A percentile compares a stretch with the other conserved stretches of the same genome.
Conservation (phyloP, 2,888 invertebrate genomes). For the Mycalesis mineus region DNA sequence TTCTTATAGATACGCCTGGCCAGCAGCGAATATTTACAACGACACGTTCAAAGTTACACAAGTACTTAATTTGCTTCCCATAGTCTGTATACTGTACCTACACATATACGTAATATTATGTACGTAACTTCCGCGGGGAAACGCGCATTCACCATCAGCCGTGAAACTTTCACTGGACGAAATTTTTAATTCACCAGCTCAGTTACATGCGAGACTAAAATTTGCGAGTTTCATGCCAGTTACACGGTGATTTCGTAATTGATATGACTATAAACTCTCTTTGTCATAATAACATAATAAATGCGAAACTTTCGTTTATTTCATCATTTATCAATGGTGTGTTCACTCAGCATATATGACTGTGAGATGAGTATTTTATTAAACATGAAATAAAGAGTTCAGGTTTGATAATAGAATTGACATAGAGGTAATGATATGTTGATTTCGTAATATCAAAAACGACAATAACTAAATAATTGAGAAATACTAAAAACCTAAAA, state of each 20-base stretch:
- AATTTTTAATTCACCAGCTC: constrained; percentile 21
- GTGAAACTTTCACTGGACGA: constrained; percentile 29
- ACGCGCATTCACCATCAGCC: constrained; percentile 10
- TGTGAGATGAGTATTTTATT: too few relatives aligned
- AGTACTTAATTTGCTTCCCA: constrained; percentile 20
- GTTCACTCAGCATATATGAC: too few relatives aligned
- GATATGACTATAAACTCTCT: background rate
- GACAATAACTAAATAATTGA: too few relatives aligned
- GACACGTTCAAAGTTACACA: constrained; percentile 4
- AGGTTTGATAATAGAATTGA: too few relatives aligned
- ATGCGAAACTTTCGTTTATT: too few relatives aligned
- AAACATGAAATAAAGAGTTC: too few relatives aligned
- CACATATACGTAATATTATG: constrained; percentile 1
- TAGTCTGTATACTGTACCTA: constrained; percentile 1
- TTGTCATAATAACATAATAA: background rate
- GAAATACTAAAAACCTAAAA: too few relatives aligned
- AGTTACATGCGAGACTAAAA: background rate
- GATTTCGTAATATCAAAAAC: too few relatives aligned
- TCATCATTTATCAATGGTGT: too few relatives aligned
- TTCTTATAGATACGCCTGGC: background rate
- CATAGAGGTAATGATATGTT: too few relatives aligned
- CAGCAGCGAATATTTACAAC: background rate
- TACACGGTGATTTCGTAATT: constrained; percentile 4
- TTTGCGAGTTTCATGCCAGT: background rate
- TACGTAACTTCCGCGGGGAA: constrained; percentile 22